Evolutionary conservation across 2,888 invertebrate species (phyloP).

Genomic region (Drosophila mettleri): DNA sequence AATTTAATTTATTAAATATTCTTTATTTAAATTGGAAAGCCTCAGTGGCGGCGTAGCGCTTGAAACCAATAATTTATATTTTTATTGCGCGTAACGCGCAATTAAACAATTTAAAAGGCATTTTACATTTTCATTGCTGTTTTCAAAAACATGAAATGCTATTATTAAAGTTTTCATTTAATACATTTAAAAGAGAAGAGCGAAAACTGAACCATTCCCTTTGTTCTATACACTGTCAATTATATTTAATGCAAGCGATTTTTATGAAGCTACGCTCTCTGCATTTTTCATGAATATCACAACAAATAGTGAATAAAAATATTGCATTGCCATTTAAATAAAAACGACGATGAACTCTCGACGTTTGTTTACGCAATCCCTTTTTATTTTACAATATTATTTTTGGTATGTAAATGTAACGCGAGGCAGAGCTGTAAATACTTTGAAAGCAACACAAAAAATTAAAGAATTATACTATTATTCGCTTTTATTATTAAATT

Average conservation of each 20-base stretch:
- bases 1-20: slow-evolving; percentile 6
- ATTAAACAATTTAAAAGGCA: slow-evolving; percentile 39
- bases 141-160: slow-evolving; percentile 4
- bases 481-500: slow-evolving; percentile 60
- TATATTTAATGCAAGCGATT: slow-evolving; percentile 45
- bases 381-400: slow-evolving; percentile 20
- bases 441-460: slow-evolving; percentile 24
- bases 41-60: neutral
- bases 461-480: slow-evolving; percentile 25
- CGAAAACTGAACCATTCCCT: slow-evolving; percentile 7
- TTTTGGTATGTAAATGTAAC: slow-evolving; percentile 15
- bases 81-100: slow-evolving; percentile 15
- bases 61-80: neutral
- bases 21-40: neutral
- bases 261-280: slow-evolving; percentile 26
- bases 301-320: slow-evolving; percentile 7
- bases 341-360: slow-evolving; percentile 32
- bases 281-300: slow-evolving; percentile 20
- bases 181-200: neutral
- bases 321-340: slow-evolving; percentile 23
- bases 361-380: slow-evolving; percentile 1
- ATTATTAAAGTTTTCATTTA: neutral
- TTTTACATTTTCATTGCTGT: slow-evolving; percentile 8
- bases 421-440: slow-evolving; percentile 40
- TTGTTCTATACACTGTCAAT: slow-evolving; percentile 41